Evolutionary conservation across 2,888 invertebrate genomes (phyloP), one percentile per base, ranked within the genome.

Genomic region (Zhuqinia jingwanae): DNA sequence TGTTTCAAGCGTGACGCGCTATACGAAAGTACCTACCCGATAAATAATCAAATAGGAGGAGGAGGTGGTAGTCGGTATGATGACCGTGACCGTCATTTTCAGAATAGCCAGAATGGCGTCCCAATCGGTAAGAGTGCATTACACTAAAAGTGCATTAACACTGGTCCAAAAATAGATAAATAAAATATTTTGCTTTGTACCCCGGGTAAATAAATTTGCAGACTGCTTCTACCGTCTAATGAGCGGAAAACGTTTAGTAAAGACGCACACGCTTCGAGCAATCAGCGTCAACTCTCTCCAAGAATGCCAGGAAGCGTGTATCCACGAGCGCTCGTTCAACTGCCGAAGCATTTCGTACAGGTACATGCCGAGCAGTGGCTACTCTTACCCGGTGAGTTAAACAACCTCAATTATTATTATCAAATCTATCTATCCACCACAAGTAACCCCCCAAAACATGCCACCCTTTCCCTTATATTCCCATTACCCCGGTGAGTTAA

Each of bases 161-260:
- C 10, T 2, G 10, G n/a, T n/a, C n/a, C n/a, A n/a, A n/a, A 53
- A 53, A n/a, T n/a, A 20, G 53, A n/a, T 8, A 53, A 25, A 77
- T 20, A 15, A 56, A 58, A 5, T 60, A 5, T 30, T 63, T 47
- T 27, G n/a, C n/a, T 25, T 78, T 13, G 1, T 6, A 3, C 11
- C 6, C n/a, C n/a, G n/a, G n/a, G n/a, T n/a, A n/a, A n/a, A n/a
- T n/a, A n/a, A n/a, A n/a, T n/a, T n/a, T n/a, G 2, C 53, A 85
- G 89, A 90, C 75, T 90, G 90, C 75, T 90, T 90, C 70, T 90
- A 90, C 75, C 88, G 90, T 6, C 82, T 90, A 68, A 90, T 90
- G 90, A 87, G 88, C n/a, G 90, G 89, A 36, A 90, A 90, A 68
- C 84, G 90, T 10, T 42, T 90, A 25, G 78, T 87, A 6, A 90